These are phyloP conservation scores for Prunella fulvescens DNA, from an alignment of 2,113 vertebrate species.

Conservation along the genomic window DNA sequence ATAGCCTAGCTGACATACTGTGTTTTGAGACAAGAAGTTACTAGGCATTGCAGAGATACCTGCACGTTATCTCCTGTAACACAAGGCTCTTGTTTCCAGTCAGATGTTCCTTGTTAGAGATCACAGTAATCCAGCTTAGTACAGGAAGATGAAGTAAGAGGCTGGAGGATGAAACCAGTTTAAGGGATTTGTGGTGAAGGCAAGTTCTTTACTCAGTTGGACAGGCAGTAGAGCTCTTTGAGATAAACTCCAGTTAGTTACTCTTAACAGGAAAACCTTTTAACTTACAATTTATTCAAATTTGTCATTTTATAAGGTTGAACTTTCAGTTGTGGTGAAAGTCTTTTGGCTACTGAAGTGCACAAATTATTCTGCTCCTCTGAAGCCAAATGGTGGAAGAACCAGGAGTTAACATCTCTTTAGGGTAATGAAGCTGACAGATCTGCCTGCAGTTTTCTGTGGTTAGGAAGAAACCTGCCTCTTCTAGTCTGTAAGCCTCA, in stretches of 20 bases:
- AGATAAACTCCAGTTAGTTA: background rate
- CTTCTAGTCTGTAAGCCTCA: background rate
- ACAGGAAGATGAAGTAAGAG: background rate
- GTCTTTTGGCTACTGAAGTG: background rate
- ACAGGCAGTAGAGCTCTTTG: background rate
- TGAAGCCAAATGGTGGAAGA: background rate
- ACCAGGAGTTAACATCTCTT: background rate
- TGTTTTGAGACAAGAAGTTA: background rate
- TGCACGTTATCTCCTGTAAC: background rate
- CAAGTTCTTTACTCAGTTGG: background rate
- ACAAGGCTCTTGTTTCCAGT: background rate
- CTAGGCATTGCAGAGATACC: background rate
- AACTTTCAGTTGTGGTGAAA: background rate
- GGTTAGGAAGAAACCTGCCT: background rate
- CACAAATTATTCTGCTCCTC: background rate
- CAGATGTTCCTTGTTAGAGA: background rate
- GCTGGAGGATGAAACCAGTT: background rate
- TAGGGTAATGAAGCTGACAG: background rate
- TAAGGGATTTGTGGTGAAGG: background rate
- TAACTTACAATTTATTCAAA: background rate
- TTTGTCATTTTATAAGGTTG: background rate
- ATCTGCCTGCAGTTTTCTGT: background rate
- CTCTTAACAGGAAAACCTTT: background rate
- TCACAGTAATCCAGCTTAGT: background rate
- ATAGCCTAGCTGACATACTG: background rate